A percentile compares a stretch with the other conserved stretches of the same genome.
Evolutionary conservation across 2,797 vertebrate species (phyloP).

Genomic region (Rhadinocentrus ornatus): DNA sequence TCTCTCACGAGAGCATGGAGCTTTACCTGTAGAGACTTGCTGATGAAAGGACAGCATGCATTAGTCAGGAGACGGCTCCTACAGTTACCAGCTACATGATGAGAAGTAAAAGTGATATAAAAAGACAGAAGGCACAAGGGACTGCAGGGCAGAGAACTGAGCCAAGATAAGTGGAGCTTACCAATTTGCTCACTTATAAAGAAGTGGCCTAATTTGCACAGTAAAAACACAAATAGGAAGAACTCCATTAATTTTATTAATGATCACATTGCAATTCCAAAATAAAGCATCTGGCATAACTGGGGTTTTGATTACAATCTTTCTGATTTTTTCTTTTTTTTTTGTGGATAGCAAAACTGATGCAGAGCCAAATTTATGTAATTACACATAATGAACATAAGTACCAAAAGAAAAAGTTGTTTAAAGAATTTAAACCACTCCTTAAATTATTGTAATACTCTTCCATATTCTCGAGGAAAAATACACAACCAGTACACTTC

Average conservation of each 20-base stretch:
- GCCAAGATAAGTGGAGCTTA: slow-evolving; percentile 70
- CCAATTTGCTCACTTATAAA: slow-evolving; percentile 72
- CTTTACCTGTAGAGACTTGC: slow-evolving; percentile 66
- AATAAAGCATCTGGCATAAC: slow-evolving; percentile 13
- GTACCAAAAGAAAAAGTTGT: slow-evolving; percentile 1
- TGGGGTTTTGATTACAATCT: slow-evolving; percentile 11
- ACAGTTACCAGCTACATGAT: slow-evolving; percentile 51
- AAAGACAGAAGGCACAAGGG: slow-evolving; percentile 65
- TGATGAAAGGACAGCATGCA: slow-evolving; percentile 66
- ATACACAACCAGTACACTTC: too few relatives aligned
- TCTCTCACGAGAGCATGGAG: slow-evolving; percentile 34
- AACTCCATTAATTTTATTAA: slow-evolving; percentile 19
- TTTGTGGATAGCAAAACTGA: not conserved
- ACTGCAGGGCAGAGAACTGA: slow-evolving; percentile 55
- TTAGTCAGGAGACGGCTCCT: slow-evolving; percentile 58
- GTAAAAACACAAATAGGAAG: slow-evolving; percentile 43
- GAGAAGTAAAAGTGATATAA: slow-evolving; percentile 61
- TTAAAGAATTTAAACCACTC: too few relatives aligned
- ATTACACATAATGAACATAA: slow-evolving; percentile 8
- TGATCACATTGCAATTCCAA: slow-evolving; percentile 21
- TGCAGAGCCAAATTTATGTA: not conserved
- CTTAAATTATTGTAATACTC: too few relatives aligned
- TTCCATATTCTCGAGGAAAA: not conserved
- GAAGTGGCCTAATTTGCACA: slow-evolving; percentile 63
- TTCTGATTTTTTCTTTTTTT: not conserved